Base-by-base conservation (phyloP, 2,797 vertebrate species). In the Anableps anableps region DNA sequence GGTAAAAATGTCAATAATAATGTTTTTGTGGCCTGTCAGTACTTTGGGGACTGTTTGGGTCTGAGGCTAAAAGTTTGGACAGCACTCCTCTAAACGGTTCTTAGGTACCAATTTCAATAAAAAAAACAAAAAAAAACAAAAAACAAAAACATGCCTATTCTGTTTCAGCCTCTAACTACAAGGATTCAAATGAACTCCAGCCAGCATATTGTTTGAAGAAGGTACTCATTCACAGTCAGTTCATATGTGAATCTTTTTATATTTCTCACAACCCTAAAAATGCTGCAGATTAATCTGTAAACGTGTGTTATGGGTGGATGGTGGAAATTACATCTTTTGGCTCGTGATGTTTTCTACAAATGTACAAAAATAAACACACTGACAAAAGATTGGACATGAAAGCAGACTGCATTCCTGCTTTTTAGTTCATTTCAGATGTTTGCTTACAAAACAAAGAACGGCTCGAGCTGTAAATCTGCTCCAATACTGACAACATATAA, bases 371-470 rank as follows among this genome's bases (percentile, higher is more conserved):
- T n/a, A 81, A 84, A 82, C 73, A 88, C 74, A 75, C 66, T 0
- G 74, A 86, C 82, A 86, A 83, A 84, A 78, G 45, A 72, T 4
- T 75, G 73, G 73, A 89, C 77, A 84, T 78, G 51, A 89, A 79
- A 81, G 77, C 82, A 82, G 74, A 85, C 62, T 55, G 83, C 62
- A 86, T 66, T 86, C 50, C 83, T 87, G 84, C 78, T 83, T 84
- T 83, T 80, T 55, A 55, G 75, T 81, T 13, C 11, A 55, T 76
- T 88, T 81, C 75, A 74, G 47, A 77, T 38, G 38, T 84, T 85
- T 73, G 78, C 76, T 88, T 86, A 86, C 83, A 88, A 91, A 91
- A 88, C 78, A 86, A 64, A 73, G 77, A 73, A 77, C 36, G 45
- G 58, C 81, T 82, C 84, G 77, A 72, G 76, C 72, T 80, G 75